These are phyloP conservation scores for Catamblyrhynchus diadema DNA, from an alignment of 2,797 vertebrate species.

Conservation along the genomic window DNA sequence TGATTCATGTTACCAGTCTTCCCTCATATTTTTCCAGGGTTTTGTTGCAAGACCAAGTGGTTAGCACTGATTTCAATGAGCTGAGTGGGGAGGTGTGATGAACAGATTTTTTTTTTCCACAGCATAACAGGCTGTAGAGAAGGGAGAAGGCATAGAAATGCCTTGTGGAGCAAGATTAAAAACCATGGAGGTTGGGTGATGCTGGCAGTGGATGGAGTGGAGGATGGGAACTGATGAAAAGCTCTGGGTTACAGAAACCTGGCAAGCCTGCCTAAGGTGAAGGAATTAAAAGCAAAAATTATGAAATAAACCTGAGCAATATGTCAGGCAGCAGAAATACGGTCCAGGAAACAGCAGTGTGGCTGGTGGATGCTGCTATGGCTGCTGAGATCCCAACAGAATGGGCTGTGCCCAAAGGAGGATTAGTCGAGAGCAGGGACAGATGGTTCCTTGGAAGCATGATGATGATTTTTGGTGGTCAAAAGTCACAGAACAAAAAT, in stretches of 20 bases:
- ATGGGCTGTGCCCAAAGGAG: not conserved
- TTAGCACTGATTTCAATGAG: conserved; percentile 30
- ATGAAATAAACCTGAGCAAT: not conserved
- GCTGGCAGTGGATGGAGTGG: not conserved
- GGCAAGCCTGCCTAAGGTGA: not conserved
- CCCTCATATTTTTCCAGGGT: not conserved
- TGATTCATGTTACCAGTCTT: conserved; percentile 7
- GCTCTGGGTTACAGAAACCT: not conserved
- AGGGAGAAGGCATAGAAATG: conserved; percentile 10
- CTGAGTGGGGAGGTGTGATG: conserved; percentile 33
- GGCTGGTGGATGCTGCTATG: not conserved
- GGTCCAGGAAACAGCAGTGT: not conserved
- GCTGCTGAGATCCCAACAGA: not conserved
- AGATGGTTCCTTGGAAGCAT: not conserved
- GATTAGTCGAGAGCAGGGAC: not conserved
- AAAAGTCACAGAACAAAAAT: not conserved
- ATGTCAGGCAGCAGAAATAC: not conserved
- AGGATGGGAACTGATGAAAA: not conserved
- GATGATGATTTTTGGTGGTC: not conserved
- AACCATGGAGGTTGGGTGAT: not conserved
- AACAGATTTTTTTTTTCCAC: not conserved
- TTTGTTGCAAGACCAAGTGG: not conserved
- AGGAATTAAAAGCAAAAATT: not conserved
- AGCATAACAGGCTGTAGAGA: not conserved
- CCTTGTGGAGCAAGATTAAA: conserved; percentile 16